phyloP scores from a whole-genome alignment of 1,140 invertebrate genomes.

The Metaphire vulgaris region DNA sequence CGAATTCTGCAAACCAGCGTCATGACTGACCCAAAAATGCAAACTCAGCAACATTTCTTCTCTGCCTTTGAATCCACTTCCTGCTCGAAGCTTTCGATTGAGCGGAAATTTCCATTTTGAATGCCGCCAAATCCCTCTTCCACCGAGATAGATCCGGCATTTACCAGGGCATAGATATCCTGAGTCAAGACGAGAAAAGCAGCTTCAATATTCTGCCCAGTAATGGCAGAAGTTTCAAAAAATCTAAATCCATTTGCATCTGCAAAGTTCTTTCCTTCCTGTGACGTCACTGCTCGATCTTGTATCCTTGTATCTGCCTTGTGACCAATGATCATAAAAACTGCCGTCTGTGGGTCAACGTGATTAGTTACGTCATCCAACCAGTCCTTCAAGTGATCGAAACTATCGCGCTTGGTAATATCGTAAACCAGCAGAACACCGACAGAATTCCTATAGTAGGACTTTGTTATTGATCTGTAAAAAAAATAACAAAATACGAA shows the following conservation, averaged over 20 bases:
- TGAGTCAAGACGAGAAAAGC: slow-evolving; percentile 82
- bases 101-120: slow-evolving; percentile 75
- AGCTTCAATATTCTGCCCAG: slow-evolving; percentile 87
- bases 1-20: too few species aligned
- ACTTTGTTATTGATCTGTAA: slow-evolving; percentile 71
- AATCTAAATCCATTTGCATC: slow-evolving; percentile 85
- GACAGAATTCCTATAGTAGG: slow-evolving; percentile 95
- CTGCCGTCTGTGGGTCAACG: slow-evolving; percentile 72
- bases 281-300: slow-evolving; percentile 53
- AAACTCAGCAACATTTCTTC: slow-evolving; percentile 71
- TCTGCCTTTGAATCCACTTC: slow-evolving; percentile 81
- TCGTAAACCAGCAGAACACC: slow-evolving; percentile 96
- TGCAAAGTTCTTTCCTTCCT: slow-evolving; percentile 83
- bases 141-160: slow-evolving; percentile 82
- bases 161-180: slow-evolving; percentile 80
- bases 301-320: slow-evolving; percentile 68
- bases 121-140: slow-evolving; percentile 98
- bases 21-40: too few species aligned
- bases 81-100: slow-evolving; percentile 60
- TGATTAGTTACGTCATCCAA: slow-evolving; percentile 89
- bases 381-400: slow-evolving; percentile 90
- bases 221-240: slow-evolving; percentile 85
- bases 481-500: too few species aligned
- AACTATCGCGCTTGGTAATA: slow-evolving; percentile 85
- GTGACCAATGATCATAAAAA: slow-evolving; percentile 90